Conservation (phyloP, 2,113 vertebrate genomes). For the Ranitomeya variabilis region DNA sequence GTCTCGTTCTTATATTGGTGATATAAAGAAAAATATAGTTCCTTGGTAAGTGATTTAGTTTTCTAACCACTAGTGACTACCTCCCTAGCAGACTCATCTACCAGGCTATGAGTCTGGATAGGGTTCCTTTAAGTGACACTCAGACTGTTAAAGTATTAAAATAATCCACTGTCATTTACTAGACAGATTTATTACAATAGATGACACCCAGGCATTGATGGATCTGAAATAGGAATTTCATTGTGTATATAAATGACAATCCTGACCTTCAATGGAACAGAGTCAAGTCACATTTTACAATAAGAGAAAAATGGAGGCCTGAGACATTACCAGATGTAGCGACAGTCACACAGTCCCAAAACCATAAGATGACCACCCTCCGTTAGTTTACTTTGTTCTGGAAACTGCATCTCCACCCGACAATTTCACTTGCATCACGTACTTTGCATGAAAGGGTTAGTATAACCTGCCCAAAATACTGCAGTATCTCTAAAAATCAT, state of each 20-base stretch:
- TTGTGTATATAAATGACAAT: constrained; percentile 1
- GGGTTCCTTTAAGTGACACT: background rate
- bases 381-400: background rate
- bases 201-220: background rate
- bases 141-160: background rate
- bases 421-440: background rate
- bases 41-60: too few species aligned
- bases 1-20: too few species aligned
- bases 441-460: background rate
- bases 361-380: background rate
- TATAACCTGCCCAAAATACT: background rate
- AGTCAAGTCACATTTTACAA: background rate
- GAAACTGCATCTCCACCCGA: background rate
- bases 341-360: background rate
- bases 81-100: background rate
- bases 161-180: background rate
- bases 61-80: too few species aligned
- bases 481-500: background rate
- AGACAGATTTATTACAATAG: background rate
- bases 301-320: background rate
- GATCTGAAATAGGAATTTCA: background rate
- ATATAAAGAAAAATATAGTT: too few species aligned
- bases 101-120: background rate
- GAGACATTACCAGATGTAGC: background rate
- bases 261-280: background rate